Evolutionary conservation across 2,113 vertebrate species (phyloP), one percentile per base, ranked within the genome.

Genomic region (Collichthys lucidus): DNA sequence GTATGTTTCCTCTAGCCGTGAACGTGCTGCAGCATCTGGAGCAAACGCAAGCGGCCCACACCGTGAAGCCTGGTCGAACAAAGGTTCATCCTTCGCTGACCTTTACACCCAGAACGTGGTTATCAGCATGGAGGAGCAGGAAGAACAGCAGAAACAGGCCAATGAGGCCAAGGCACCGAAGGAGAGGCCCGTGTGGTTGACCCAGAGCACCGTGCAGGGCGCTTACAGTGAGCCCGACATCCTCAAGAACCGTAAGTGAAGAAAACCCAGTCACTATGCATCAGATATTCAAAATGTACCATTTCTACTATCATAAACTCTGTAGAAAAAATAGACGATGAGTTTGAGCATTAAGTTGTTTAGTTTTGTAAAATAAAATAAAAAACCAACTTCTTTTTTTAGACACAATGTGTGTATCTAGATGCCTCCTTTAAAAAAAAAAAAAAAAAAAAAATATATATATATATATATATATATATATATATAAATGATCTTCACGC

Each of bases 21-120:
- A 99, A 57, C 96, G 96, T 2, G 91, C 94, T 3, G 94, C 94
- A 0, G 85, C 94, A 12, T 62, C 95, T 5, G 62, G 89, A 59
- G 88, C 4, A 67, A 93, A 86, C 22, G 0, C 86, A 0, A 46
- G 84, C 0, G 95, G 79, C 77, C 93, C 80, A 7, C 96, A 97
- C 71, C 95, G 96, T 16, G 98, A 99, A 77, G 93, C 96, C 3
- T 99, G 98, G 98, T 86, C 95, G 15, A 96, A 91, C 62, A 98
- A 96, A 92, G 96, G 96, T 7, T 96, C 98, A 0, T 95, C 96
- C 0, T 99, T 98, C 17, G 96, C 96, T 11, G 97, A 99, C 89
- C 86, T 99, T 73, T 99, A 99, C 84, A 98, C 97, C n/a, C 98
- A 99, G 91, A 97, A 99, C 5, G 98, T 99, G 46, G 96, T 97